Base-by-base conservation (phyloP, 2,797 vertebrate genomes). In the Streptopelia turtur region DNA sequence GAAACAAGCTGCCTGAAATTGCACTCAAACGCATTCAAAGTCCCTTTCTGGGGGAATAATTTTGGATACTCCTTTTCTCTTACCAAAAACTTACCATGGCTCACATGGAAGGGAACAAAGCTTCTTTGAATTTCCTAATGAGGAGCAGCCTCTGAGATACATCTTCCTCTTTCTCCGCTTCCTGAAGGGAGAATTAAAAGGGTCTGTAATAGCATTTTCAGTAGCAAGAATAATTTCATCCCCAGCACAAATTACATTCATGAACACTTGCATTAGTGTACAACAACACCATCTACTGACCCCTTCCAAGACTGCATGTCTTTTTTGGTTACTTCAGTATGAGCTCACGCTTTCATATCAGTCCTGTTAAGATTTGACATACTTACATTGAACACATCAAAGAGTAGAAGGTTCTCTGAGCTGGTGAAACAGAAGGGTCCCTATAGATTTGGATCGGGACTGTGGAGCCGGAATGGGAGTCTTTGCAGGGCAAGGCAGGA, bases 241-340 rank as follows among this genome's bases (percentile, higher is more conserved):
- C 39, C 27, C 43, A 35, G 35, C 27, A 49, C 39, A 53, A 87
- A 50, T 43, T 66, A 24, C 22, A 5, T 53, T 81, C 2, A 6
- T 61, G 10, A 60, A 18, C 7, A 27, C 13, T 13, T 13, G 2
- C 63, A 33, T 27, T 77, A 16, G 16, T 53, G 53, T 77, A 25
- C 52, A 49, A 27, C 47, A 87, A 91, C 76, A 87, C 82, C 91
- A 87, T 68, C 89, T 94, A 31, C 82, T 91, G 94, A 87, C 28
- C 13, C 33, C 43, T 77, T 20, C 56, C 17, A 65, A 27, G 31
- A 11, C 35, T 76, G 14, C 59, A 12, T 43, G 64, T 50, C 14
- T 49, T 52, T 59, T 71, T 59, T 47, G 18, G 5, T 31, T 59
- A 11, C 41, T 43, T 85, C 50, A 22, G 33, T n/a, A 30, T 23